Evolutionary conservation across 2,888 invertebrate species (phyloP).

Genomic region (Drosophila formosana): DNA sequence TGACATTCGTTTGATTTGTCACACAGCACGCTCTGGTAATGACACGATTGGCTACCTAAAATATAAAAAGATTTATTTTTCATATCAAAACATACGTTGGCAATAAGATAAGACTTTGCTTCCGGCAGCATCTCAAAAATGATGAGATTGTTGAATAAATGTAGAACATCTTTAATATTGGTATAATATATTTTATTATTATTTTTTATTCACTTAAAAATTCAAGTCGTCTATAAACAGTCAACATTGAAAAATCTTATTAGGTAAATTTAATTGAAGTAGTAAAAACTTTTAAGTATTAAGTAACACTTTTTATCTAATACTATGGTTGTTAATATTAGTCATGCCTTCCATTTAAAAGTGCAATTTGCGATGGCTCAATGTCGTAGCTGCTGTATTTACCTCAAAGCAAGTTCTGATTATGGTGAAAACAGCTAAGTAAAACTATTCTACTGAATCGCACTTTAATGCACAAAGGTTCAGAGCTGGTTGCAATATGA

Average conservation of each 20-base stretch:
- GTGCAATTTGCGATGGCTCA: neutral
- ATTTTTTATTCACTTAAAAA: no score
- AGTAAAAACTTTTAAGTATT: no score
- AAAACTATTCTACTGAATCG: neutral
- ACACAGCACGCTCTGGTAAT: neutral
- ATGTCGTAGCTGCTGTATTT: neutral
- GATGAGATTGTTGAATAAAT: neutral
- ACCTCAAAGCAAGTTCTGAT: neutral
- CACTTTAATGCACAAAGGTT: neutral
- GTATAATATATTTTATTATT: no score
- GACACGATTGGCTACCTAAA: conserved; percentile 7
- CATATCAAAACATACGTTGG: neutral
- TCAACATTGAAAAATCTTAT: no score
- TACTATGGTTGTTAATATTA: no score
- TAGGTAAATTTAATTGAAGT: no score
- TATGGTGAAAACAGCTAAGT: neutral
- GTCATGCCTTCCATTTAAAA: neutral
- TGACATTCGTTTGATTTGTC: conserved; percentile 10
- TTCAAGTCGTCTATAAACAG: no score
- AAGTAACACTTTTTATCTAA: no score
- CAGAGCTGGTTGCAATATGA: neutral
- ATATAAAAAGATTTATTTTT: neutral
- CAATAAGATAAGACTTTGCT: neutral
- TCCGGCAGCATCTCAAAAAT: conserved; percentile 1
- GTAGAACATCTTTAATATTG: neutral